A percentile compares a stretch with the other conserved stretches of the same genome.
Conservation (phyloP, 1,140 invertebrate species). For the Heliothis subflexa region DNA sequence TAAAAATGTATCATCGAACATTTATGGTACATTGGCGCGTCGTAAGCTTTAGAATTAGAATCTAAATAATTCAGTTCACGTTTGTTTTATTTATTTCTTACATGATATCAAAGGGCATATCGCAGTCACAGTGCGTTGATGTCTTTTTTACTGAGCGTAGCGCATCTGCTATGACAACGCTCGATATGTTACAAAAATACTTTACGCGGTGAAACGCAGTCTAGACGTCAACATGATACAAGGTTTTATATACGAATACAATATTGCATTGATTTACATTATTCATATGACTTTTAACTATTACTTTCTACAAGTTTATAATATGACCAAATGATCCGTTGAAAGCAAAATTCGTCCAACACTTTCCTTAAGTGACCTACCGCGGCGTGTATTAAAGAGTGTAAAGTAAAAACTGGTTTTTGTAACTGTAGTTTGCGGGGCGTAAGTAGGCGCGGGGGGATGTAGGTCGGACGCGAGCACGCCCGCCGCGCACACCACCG, state of each 20-base stretch:
- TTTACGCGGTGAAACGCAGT: constrained; percentile 19
- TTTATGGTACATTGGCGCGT: too few relatives aligned
- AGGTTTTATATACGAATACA: background rate
- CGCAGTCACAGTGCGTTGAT: constrained; percentile 52
- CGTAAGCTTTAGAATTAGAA: too few relatives aligned
- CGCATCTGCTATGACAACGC: constrained; percentile 11
- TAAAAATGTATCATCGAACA: too few relatives aligned
- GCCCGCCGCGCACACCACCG: constrained; percentile 15
- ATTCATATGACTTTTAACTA: constrained; percentile 55
- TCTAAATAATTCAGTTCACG: too few relatives aligned
- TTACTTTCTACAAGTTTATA: constrained; percentile 78
- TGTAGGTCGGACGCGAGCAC: constrained; percentile 58
- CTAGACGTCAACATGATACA: background rate
- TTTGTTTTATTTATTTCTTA: too few relatives aligned
- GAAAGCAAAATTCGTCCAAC: constrained; percentile 84
- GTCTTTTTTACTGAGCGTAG: constrained; percentile 56
- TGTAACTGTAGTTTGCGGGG: constrained; percentile 76
- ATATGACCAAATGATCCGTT: constrained; percentile 66
- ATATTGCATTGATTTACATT: constrained; percentile 11
- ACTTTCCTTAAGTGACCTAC: constrained; percentile 79
- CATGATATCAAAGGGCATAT: background rate
- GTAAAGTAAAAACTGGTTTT: constrained; percentile 77
- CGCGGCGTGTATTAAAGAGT: constrained; percentile 68
- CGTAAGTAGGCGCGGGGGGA: constrained; percentile 51
- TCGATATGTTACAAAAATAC: constrained; percentile 3